Evolutionary conservation across 2,888 invertebrate species (phyloP).

Genomic region (Diadegma fenestrale): DNA sequence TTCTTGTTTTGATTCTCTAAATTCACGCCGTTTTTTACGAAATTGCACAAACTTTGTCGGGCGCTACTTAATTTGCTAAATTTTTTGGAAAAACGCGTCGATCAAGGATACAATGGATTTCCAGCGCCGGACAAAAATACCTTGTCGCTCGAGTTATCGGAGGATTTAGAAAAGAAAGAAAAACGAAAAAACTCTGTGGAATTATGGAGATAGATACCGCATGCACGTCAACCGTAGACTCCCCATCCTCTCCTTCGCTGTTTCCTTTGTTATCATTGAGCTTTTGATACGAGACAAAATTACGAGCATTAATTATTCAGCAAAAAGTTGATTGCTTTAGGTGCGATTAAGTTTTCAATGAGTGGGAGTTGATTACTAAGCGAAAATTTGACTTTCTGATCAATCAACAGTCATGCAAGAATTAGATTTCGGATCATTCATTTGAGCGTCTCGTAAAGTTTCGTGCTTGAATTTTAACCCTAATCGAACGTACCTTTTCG

Average conservation of each 20-base stretch:
- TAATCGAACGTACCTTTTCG: slow-evolving; percentile 77
- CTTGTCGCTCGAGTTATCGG: neutral
- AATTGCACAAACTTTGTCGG: no score
- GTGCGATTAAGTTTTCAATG: neutral
- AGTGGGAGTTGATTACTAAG: slow-evolving; percentile 45
- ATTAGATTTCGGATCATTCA: slow-evolving; percentile 59
- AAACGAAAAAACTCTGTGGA: slow-evolving; percentile 70
- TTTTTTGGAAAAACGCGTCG: neutral
- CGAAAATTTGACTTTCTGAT: slow-evolving; percentile 12
- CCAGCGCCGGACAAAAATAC: neutral
- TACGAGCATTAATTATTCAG: slow-evolving; percentile 59
- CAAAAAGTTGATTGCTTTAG: slow-evolving; percentile 24
- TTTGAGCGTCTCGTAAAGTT: slow-evolving; percentile 66
- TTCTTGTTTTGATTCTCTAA: neutral
- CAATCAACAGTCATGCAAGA: slow-evolving; percentile 28
- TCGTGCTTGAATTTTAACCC: slow-evolving; percentile 59
- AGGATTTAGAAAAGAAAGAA: slow-evolving; percentile 50
- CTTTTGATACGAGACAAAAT: slow-evolving; percentile 78
- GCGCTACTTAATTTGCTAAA: neutral
- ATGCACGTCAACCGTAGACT: slow-evolving; percentile 79
- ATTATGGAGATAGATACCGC: slow-evolving; percentile 80
- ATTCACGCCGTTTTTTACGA: no score
- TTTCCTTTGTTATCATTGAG: slow-evolving; percentile 77
- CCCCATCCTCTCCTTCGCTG: slow-evolving; percentile 78
- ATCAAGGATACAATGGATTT: neutral